phyloP scores from a whole-genome alignment of 2,888 invertebrate species.

The Hedychridium roseum region DNA sequence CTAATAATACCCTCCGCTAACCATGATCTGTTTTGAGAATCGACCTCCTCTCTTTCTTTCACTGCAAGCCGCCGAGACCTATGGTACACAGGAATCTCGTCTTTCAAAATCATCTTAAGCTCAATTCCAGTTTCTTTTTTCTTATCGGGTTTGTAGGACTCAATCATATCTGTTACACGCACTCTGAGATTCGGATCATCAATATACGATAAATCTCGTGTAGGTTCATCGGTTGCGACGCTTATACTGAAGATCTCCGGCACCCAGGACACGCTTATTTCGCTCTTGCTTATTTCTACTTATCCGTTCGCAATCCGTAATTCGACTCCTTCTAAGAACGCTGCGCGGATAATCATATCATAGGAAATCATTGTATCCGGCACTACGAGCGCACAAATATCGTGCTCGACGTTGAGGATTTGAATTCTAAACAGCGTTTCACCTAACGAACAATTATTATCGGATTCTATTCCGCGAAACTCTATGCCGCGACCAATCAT shows the following conservation, averaged over 20 bases:
- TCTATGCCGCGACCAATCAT: not conserved
- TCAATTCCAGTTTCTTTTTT: conserved; percentile 27
- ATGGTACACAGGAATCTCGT: conserved; percentile 38
- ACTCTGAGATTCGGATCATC: not conserved
- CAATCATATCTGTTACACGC: conserved; percentile 17
- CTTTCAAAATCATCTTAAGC: conserved; percentile 40
- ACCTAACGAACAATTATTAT: conserved; percentile 11
- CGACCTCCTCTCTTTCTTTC: conserved; percentile 35
- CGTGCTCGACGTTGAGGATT: conserved; percentile 9
- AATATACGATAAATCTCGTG: conserved; percentile 8
- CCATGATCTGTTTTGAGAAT: no score
- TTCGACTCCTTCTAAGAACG: conserved; percentile 13
- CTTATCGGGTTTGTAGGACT: conserved; percentile 32
- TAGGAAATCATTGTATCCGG: conserved; percentile 10
- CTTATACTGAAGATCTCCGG: conserved; percentile 1
- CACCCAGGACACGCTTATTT: conserved; percentile 2
- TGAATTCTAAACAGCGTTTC: conserved; percentile 3
- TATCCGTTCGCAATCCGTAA: conserved; percentile 10
- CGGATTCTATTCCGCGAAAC: conserved; percentile 17
- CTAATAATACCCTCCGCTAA: no score
- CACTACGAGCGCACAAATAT: conserved; percentile 16
- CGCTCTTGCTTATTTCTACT: conserved; percentile 7
- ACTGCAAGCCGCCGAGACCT: conserved; percentile 32
- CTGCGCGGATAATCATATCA: conserved; percentile 13
- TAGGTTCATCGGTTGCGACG: conserved; percentile 1